Conservation (phyloP, 2,888 invertebrate species). For the Cetonia aurata region DNA sequence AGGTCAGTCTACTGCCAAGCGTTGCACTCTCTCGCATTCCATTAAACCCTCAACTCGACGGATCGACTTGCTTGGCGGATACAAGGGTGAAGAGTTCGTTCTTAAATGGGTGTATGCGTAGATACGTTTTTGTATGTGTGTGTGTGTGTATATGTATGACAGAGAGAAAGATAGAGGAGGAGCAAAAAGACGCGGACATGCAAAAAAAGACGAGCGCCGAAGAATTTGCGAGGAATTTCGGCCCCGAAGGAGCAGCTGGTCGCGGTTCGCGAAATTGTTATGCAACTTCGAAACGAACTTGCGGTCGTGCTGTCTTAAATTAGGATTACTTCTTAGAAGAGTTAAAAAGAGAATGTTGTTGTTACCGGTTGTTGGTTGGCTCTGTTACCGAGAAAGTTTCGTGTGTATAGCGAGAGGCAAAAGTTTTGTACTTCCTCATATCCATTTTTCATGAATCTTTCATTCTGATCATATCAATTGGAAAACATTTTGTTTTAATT, state of each 20-base stretch:
- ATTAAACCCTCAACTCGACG: slow-evolving; percentile 8
- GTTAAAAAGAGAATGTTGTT: neutral
- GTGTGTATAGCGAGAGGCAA: no score
- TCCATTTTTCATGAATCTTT: no score
- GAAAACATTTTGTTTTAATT: no score
- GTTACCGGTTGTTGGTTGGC: no score
- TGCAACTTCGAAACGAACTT: slow-evolving; percentile 19
- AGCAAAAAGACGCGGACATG: neutral
- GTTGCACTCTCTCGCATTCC: slow-evolving; percentile 52
- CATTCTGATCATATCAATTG: no score
- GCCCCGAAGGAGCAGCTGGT: slow-evolving; percentile 16
- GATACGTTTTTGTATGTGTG: neutral
- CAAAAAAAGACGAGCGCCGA: slow-evolving; percentile 6
- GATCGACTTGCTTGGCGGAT: neutral
- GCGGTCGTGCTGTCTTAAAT: slow-evolving; percentile 2
- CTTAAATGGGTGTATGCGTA: neutral
- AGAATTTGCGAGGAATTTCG: slow-evolving; percentile 26
- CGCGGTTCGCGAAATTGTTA: slow-evolving; percentile 22
- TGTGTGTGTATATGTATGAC: neutral
- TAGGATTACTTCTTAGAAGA: slow-evolving; percentile 16
- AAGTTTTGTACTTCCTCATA: no score
- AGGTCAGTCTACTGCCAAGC: slow-evolving; percentile 55
- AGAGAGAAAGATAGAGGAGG: neutral
- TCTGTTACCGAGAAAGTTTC: no score
- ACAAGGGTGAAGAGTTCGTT: neutral